Conservation (phyloP, 1,140 invertebrate genomes). For the Heliconius hermathena region DNA sequence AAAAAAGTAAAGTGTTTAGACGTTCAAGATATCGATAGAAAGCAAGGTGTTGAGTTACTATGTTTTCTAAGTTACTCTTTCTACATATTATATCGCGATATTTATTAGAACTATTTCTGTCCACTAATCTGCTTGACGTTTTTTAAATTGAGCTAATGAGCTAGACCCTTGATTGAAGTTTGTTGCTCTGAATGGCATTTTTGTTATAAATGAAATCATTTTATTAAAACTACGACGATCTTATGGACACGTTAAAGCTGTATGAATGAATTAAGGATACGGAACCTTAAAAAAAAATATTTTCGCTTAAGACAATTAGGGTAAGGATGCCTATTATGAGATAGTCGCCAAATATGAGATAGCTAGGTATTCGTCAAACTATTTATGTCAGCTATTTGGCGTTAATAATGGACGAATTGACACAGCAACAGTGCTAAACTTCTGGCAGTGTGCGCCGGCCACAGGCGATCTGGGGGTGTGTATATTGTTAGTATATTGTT, state of each 20-base stretch:
- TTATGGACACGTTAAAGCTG: background rate
- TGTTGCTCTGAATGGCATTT: background rate
- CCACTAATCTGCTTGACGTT: conserved; percentile 68
- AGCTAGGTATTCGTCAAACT: no score
- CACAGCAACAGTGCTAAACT: no score
- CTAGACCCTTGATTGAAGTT: background rate
- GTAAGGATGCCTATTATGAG: no score
- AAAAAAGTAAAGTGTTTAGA: background rate
- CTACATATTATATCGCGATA: background rate
- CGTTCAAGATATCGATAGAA: background rate
- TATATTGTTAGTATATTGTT: no score
- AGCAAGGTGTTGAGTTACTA: background rate
- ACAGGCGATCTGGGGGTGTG: no score
- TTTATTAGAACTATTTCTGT: no score
- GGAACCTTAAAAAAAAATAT: no score
- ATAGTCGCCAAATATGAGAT: no score
- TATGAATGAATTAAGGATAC: background rate
- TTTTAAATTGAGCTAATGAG: conserved; percentile 57
- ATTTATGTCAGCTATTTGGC: no score
- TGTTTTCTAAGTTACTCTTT: background rate
- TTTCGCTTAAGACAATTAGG: no score
- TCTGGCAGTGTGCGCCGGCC: no score
- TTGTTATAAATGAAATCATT: background rate
- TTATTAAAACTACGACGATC: background rate
- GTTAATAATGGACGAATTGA: no score